Conservation (phyloP, 2,797 vertebrate genomes). For the Eospalax fontanierii region DNA sequence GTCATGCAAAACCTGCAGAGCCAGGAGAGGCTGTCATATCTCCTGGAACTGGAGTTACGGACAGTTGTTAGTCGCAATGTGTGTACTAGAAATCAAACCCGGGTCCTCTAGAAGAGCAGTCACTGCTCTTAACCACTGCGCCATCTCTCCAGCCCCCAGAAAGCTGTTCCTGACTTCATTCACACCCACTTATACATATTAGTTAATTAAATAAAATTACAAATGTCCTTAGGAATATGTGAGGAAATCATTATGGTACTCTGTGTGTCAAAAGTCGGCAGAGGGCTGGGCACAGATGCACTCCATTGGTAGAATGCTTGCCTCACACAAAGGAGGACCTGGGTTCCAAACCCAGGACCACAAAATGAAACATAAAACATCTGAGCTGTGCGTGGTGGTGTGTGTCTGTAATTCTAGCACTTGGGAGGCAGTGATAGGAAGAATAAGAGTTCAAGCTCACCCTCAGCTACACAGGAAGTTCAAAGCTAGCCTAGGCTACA, state of each 20-base stretch:
- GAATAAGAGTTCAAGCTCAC: background rate
- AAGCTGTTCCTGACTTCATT: too few relatives aligned
- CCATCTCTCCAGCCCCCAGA: too few relatives aligned
- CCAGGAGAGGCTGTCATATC: too few relatives aligned
- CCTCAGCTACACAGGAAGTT: background rate
- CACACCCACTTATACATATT: too few relatives aligned
- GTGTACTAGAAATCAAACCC: too few relatives aligned
- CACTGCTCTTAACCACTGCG: too few relatives aligned
- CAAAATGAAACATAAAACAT: background rate
- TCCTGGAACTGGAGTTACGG: too few relatives aligned
- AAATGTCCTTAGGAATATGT: background rate
- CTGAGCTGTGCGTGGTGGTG: background rate
- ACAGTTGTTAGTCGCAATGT: too few relatives aligned
- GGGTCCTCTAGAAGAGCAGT: too few relatives aligned
- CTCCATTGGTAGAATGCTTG: background rate
- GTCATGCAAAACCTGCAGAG: too few relatives aligned
- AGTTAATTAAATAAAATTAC: background rate
- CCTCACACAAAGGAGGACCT: background rate
- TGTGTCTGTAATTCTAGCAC: background rate
- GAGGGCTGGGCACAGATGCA: background rate
- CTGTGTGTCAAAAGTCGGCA: background rate
- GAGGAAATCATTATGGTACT: background rate
- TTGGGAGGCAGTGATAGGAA: background rate
- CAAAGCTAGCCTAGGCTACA: background rate
- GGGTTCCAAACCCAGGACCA: background rate